Evolutionary conservation across 2,888 invertebrate species (phyloP), one percentile per base, ranked within the genome.

Genomic region (Pedicia rivosa): DNA sequence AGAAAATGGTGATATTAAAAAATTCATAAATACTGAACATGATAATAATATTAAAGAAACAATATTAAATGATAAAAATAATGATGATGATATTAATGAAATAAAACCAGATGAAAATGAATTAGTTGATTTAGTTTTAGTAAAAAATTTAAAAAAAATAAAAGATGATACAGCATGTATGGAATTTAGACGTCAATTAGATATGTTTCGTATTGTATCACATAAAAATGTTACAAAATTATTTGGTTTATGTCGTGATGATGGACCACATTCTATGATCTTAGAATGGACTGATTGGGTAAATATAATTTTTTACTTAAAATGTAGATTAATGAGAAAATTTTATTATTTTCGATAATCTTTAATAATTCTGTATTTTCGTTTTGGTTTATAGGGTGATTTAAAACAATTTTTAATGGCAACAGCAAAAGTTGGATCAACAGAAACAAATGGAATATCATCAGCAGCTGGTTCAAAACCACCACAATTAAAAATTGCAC

Each of bases 221-320:
- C 88, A 91, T 57, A 77, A 80, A 44, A 78, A 84, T 51, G 70
- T 94, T 2, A 78, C 74, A 0, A 75, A 76, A 26, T 60, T 92
- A 30, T 65, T 82, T 36, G 92, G 88, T 0, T 62, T 91, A 7
- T 90, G 88, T 53, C 71, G 78, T 31, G 84, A 84, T 36, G 68
- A 70, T 4, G 87, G 90, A 46, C 92, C 91, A 0, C 84, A 88
- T 53, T 86, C 78, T 50, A 74, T 92, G 72, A 72, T 94, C 15
- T 60, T 88, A 10, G 90, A 94, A 52, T 83, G 88, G 53, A 88
- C 88, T 3, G 92, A 94, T 55, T 92, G 91, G 92, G 84, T 86
- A 57, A 62, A 66, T 49, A 5, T 12, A 26, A 14, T 35, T n/a
- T 31, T 6, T n/a, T n/a, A n/a, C n/a, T n/a, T n/a, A n/a, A n/a